A percentile compares a stretch with the other conserved stretches of the same genome.
Conservation (phyloP, 2,113 vertebrate genomes). For the Verasper variegatus region DNA sequence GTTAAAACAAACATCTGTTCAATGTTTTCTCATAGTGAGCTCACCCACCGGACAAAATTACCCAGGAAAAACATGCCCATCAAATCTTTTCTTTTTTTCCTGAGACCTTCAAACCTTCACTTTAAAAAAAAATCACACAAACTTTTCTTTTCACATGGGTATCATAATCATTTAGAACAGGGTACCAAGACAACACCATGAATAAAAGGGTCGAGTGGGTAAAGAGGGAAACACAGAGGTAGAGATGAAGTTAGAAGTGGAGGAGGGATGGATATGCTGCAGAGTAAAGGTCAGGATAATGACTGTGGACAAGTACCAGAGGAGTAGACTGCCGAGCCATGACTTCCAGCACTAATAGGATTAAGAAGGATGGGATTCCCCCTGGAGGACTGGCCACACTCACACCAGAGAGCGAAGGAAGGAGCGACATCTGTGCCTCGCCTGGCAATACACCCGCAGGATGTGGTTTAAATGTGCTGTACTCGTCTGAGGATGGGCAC, state of each 20-base stretch:
- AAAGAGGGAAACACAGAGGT: not conserved
- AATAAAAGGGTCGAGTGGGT: not conserved
- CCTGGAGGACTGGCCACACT: conserved; percentile 72
- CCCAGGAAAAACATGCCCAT: conserved; percentile 62
- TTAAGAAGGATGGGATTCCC: conserved; percentile 77
- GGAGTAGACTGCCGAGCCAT: conserved; percentile 59
- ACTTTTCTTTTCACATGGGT: conserved; percentile 14
- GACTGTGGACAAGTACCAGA: conserved; percentile 78
- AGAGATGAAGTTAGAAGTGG: conserved; percentile 20
- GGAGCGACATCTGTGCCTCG: conserved; percentile 58
- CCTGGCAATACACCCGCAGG: conserved; percentile 66
- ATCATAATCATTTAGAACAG: conserved; percentile 12
- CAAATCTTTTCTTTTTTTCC: conserved; percentile 12
- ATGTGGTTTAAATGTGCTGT: conserved; percentile 42
- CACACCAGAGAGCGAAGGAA: conserved; percentile 69
- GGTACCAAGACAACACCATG: not conserved
- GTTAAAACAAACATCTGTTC: conserved; percentile 72
- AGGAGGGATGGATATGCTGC: conserved; percentile 44
- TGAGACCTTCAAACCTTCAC: conserved; percentile 17
- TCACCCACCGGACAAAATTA: conserved; percentile 69
- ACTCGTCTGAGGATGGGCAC: not conserved
- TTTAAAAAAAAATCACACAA: conserved; percentile 6
- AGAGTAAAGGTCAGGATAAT: conserved; percentile 73
- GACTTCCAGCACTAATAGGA: conserved; percentile 78
- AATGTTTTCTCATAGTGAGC: conserved; percentile 59